Conservation (phyloP, 2,113 vertebrate genomes). For the Eretmochelys imbricata region DNA sequence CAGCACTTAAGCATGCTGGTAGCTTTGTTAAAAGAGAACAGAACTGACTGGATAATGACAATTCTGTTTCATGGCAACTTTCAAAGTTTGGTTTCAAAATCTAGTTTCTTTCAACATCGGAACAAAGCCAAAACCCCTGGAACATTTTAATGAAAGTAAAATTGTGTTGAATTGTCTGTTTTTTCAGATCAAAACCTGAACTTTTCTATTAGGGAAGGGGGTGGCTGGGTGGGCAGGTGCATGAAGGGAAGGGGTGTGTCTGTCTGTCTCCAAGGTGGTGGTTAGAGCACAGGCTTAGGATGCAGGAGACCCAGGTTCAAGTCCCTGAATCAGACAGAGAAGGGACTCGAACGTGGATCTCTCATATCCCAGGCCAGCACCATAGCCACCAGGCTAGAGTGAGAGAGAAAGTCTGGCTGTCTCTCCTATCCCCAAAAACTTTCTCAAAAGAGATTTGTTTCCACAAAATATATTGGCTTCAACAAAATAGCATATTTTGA, state of each 20-base stretch:
- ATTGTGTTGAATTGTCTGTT: neutral
- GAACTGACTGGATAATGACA: neutral
- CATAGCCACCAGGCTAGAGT: fast-evolving
- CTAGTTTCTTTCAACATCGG: neutral
- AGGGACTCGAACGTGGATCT: fast-evolving
- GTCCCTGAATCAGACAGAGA: neutral
- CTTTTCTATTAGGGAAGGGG: neutral
- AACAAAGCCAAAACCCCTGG: neutral
- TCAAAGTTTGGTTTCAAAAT: neutral
- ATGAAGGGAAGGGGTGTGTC: too few relatives aligned
- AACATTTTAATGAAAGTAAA: neutral
- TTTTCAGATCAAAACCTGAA: neutral
- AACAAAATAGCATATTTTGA: neutral
- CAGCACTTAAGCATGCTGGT: neutral
- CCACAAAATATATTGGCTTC: neutral
- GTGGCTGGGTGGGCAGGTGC: too few relatives aligned
- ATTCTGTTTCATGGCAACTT: neutral
- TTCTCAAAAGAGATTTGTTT: neutral
- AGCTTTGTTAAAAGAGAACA: neutral
- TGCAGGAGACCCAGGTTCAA: neutral
- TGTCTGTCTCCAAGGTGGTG: neutral
- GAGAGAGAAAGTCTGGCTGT: fast-evolving
- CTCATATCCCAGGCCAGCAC: fast-evolving
- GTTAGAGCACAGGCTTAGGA: fast-evolving
- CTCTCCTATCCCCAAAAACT: neutral